Percentiles rank a stretch among this genome's conserved stretches.
These are phyloP conservation scores for Chaetogeoica ovagalla DNA, from an alignment of 2,888 invertebrate genomes.

Conservation along the genomic window DNA sequence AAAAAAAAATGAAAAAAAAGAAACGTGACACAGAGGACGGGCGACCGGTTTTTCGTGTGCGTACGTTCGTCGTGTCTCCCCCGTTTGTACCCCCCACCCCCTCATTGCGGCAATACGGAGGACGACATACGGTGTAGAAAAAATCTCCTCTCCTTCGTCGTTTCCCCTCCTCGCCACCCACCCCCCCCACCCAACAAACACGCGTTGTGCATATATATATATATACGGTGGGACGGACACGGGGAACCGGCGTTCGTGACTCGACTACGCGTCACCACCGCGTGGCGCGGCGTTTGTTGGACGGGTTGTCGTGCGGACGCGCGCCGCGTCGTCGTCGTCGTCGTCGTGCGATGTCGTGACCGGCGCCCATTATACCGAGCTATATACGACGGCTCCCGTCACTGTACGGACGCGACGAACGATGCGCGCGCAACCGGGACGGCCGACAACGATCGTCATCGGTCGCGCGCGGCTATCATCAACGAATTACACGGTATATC, in stretches of 20 bases:
- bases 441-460: no score
- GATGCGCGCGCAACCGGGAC: conserved; percentile 13
- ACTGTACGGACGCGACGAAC: not conserved
- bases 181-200: not conserved
- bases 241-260: not conserved
- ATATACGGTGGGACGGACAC: no score
- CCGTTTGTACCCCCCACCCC: not conserved
- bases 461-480: no score
- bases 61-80: not conserved
- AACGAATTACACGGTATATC: no score
- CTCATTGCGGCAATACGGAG: no score
- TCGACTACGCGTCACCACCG: not conserved
- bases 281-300: not conserved
- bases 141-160: not conserved
- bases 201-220: not conserved
- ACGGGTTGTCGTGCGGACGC: conserved; percentile 29
- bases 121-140: not conserved
- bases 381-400: not conserved
- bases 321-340: not conserved
- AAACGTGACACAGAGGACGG: conserved; percentile 52
- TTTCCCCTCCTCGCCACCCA: not conserved
- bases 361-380: conserved; percentile 36
- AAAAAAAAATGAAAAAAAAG: conserved; percentile 16
- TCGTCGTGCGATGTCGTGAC: conserved; percentile 42
- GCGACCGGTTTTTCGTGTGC: conserved; percentile 43